Conservation (phyloP, 1,140 invertebrate genomes). For the Drosophila micromelanica region DNA sequence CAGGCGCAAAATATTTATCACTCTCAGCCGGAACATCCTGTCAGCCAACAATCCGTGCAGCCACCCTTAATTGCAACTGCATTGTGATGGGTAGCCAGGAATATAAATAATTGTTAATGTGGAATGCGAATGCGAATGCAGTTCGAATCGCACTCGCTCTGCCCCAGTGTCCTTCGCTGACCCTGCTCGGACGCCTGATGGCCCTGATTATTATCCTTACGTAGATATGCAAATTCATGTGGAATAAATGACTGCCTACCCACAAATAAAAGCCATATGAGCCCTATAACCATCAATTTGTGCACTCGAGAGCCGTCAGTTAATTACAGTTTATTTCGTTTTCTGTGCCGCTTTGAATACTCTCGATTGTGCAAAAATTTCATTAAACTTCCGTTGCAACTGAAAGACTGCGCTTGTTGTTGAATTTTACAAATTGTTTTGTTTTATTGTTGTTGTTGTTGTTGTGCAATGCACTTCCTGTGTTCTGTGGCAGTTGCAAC, state of each 20-base stretch:
- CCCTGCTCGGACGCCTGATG: constrained; percentile 10
- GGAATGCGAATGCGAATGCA: constrained; percentile 41
- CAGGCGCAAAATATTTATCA: constrained; percentile 77
- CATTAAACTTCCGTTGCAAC: constrained; percentile 58
- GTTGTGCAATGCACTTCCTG: constrained; percentile 37
- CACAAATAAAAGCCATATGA: constrained; percentile 14
- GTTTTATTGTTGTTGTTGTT: constrained; percentile 20
- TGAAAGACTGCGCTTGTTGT: constrained; percentile 25
- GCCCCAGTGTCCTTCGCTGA: constrained; percentile 46
- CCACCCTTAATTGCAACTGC: constrained; percentile 70
- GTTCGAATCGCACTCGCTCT: constrained; percentile 39
- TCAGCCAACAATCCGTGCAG: neutral
- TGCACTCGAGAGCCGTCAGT: constrained; percentile 44
- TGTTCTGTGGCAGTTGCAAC: constrained; percentile 38
- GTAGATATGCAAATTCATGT: constrained; percentile 68
- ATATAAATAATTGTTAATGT: neutral
- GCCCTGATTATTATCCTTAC: neutral
- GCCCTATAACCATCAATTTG: constrained; percentile 10
- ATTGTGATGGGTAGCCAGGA: constrained; percentile 43
- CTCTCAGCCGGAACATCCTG: constrained; percentile 50
- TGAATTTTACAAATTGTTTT: constrained; percentile 22
- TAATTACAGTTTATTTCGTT: constrained; percentile 73
- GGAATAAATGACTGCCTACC: constrained; percentile 58
- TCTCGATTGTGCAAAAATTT: constrained; percentile 38
- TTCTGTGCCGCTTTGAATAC: constrained; percentile 12